Base-by-base conservation (phyloP, 1,140 invertebrate genomes). In the Leptoteleia sp. region DNA sequence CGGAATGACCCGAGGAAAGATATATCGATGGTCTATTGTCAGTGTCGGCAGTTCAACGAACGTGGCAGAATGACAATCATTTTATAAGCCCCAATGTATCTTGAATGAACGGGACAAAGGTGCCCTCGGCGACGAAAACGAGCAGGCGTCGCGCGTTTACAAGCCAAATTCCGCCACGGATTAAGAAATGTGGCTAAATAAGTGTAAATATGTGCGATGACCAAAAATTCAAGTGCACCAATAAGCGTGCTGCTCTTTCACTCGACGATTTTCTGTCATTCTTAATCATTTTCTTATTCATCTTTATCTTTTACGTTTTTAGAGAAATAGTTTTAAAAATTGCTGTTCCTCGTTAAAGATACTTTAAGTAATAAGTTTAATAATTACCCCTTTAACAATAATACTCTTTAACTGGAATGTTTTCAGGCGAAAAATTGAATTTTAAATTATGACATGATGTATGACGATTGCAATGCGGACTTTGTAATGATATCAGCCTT, bases 21-120 rank as follows among this genome's bases (percentile, higher is more conserved):
- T 62, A 55, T 64, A 73, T 72, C 55, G 76, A 64, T 37, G 48
- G 64, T 15, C 70, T 59, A 79, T 79, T 79, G 76, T 79, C 62
- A 68, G 50, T 27, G 57, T 8, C 31, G 33, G 17, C 16, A 29
- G 76, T 78, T 78, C 67, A 68, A 72, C 54, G 67, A 78, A 72
- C 67, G 48, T 70, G 59, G 40, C 64, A 59, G 59, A 77, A 77
- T 71, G 75, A 71, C 67, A 62, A 67, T 71, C 67, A 77, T 71
- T 71, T 77, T 77, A 54, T 50, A 65, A 57, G 57, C 50, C 29
- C 13, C 15, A 4, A 31, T 57, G 52, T 64, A 43, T 64, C 33
- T 33, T 59, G 67, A 77, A 71, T 71, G 52, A 67, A 67, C 42
- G 59, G 37, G 11, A 65, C 29, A 62, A 62, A 62, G 64, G 25